Percentiles rank a stretch among this genome's conserved stretches.
These are phyloP conservation scores for Aphodius sticticus DNA, from an alignment of 2,888 invertebrate genomes.

Conservation along the genomic window DNA sequence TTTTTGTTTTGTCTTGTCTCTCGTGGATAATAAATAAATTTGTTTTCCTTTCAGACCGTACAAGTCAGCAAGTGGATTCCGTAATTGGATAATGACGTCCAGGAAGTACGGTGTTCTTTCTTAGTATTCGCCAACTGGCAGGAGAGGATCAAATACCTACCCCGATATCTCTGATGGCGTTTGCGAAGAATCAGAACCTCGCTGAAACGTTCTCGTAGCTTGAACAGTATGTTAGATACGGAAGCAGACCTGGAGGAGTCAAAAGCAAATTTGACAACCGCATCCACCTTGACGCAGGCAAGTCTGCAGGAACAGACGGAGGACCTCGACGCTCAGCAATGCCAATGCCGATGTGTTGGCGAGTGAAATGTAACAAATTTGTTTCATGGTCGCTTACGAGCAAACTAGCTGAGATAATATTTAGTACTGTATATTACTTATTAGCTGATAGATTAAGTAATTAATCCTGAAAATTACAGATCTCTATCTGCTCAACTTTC, in stretches of 20 bases:
- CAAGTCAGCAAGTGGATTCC: constrained; percentile 72
- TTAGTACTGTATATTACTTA: no score
- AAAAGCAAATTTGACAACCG: constrained; percentile 42
- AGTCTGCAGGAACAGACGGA: constrained; percentile 40
- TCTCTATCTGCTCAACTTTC: no score
- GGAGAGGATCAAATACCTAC: constrained; percentile 57
- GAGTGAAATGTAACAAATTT: no score
- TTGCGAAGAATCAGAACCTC: constrained; percentile 42
- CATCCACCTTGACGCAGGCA: constrained; percentile 5
- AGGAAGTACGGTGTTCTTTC: constrained; percentile 55
- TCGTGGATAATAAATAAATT: constrained; percentile 11
- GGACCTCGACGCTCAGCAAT: not conserved
- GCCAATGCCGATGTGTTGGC: no score
- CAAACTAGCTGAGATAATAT: no score
- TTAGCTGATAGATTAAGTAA: no score
- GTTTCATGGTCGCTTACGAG: no score
- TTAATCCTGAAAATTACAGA: no score
- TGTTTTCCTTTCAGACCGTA: constrained; percentile 63
- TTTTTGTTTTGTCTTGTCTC: not conserved
- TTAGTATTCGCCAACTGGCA: constrained; percentile 55
- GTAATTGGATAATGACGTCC: constrained; percentile 65
- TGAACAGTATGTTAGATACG: constrained; percentile 68
- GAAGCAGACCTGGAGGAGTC: constrained; percentile 30
- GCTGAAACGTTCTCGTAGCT: constrained; percentile 68
- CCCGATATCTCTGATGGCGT: constrained; percentile 55